A percentile compares a stretch with the other conserved stretches of the same genome.
Conservation (phyloP, 2,113 vertebrate genomes). For the Ovis canadensis region DNA sequence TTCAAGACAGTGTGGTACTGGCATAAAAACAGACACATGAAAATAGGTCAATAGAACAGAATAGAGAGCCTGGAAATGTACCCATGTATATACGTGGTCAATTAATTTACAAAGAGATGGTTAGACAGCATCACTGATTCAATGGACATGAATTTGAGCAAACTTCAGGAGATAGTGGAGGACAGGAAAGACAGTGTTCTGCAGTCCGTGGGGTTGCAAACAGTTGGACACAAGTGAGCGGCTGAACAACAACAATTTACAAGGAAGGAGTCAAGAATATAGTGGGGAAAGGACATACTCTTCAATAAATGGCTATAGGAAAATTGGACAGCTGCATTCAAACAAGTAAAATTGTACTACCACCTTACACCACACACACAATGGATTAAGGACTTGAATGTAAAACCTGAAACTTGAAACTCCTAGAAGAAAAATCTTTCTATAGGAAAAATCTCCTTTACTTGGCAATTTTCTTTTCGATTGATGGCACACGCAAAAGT, state of each 20-base stretch:
- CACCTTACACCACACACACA: background rate
- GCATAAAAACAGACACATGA: background rate
- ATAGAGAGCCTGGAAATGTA: background rate
- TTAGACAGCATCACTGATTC: background rate
- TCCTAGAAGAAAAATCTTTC: background rate
- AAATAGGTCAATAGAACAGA: background rate
- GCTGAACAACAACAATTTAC: background rate
- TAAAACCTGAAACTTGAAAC: background rate
- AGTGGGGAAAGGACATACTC: background rate
- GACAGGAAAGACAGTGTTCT: fast-evolving
- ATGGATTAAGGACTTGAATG: background rate
- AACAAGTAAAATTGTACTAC: background rate
- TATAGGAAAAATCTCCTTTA: background rate
- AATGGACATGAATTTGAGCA: background rate
- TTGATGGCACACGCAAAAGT: background rate
- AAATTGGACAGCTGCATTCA: background rate
- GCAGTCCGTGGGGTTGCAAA: background rate
- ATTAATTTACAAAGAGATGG: background rate
- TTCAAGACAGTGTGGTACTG: background rate
- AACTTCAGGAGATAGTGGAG: background rate
- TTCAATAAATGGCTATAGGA: background rate
- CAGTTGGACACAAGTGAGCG: background rate
- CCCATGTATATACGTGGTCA: background rate
- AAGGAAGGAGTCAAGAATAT: background rate
- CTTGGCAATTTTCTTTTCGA: background rate